Conservation (phyloP, 2,113 vertebrate genomes). For the Trichechus manatus region DNA sequence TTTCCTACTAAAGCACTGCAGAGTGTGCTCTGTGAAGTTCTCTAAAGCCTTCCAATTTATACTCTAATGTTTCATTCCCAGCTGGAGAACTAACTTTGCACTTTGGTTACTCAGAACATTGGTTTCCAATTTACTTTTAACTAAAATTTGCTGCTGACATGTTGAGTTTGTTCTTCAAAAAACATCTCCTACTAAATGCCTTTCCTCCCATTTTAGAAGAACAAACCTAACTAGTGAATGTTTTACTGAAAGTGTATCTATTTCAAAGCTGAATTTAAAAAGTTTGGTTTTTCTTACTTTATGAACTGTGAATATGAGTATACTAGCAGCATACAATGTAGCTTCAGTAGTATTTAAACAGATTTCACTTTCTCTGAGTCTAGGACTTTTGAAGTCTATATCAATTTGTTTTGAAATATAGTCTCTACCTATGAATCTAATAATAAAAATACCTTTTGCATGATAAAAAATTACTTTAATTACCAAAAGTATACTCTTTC, state of each 20-base stretch:
- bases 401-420: conserved; percentile 78
- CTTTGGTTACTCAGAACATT: not conserved
- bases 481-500: conserved; percentile 73
- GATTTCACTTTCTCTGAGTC: conserved; percentile 71
- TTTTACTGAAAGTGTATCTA: conserved; percentile 75
- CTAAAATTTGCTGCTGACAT: conserved; percentile 76
- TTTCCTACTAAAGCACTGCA: conserved; percentile 9
- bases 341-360: conserved; percentile 78
- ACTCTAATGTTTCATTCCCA: conserved; percentile 34
- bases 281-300: conserved; percentile 76
- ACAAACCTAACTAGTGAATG: conserved; percentile 78
- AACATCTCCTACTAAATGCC: not conserved
- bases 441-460: conserved; percentile 77
- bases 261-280: conserved; percentile 78
- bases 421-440: conserved; percentile 76
- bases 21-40: not conserved
- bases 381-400: conserved; percentile 78
- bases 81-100: conserved; percentile 39
- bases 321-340: conserved; percentile 68
- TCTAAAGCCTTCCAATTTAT: conserved; percentile 24
- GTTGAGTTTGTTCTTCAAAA: conserved; percentile 70
- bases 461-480: conserved; percentile 75
- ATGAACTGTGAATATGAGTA: conserved; percentile 88
- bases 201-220: conserved; percentile 64
- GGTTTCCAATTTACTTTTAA: conserved; percentile 53